A percentile compares a stretch with the other conserved stretches of the same genome.
phyloP scores from a whole-genome alignment of 2,888 invertebrate genomes.

The Augochlorella aurata region DNA sequence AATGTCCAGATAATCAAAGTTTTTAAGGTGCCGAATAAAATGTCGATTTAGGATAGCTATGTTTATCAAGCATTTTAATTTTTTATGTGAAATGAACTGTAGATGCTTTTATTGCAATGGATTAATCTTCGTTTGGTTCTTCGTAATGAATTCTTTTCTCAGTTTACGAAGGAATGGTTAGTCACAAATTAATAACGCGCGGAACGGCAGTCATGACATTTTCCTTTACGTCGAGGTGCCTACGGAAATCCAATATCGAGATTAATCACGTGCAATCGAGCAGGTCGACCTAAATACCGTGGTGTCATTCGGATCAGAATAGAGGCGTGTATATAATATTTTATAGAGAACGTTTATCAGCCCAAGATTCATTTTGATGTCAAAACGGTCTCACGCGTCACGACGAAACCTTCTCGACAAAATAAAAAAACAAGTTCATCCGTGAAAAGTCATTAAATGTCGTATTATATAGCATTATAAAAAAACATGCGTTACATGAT shows the following conservation, averaged over 20 bases:
- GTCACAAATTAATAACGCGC: conserved; percentile 31
- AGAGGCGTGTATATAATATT: conserved; percentile 17
- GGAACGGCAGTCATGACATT: conserved; percentile 51
- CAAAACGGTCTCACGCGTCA: not conserved
- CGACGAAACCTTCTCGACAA: not conserved
- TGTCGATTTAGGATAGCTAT: not conserved
- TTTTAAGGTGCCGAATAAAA: not conserved
- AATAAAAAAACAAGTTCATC: not conserved
- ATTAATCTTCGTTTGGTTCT: not conserved
- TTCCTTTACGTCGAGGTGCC: conserved; percentile 34
- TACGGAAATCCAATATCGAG: conserved; percentile 58
- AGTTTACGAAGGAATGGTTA: not conserved
- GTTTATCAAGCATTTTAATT: no score
- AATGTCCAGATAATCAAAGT: not conserved
- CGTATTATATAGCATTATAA: not conserved
- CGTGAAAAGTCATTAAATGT: not conserved
- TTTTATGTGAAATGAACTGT: not conserved
- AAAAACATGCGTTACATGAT: not conserved
- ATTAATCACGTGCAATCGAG: conserved; percentile 50
- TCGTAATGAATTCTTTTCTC: not conserved
- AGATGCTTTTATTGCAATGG: not conserved
- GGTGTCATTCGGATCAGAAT: conserved; percentile 41
- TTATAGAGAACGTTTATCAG: conserved; percentile 27
- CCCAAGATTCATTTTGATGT: conserved; percentile 5
- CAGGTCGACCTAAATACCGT: conserved; percentile 56